Conservation (phyloP, 2,888 invertebrate genomes). For the Oscheius myriophilus region DNA sequence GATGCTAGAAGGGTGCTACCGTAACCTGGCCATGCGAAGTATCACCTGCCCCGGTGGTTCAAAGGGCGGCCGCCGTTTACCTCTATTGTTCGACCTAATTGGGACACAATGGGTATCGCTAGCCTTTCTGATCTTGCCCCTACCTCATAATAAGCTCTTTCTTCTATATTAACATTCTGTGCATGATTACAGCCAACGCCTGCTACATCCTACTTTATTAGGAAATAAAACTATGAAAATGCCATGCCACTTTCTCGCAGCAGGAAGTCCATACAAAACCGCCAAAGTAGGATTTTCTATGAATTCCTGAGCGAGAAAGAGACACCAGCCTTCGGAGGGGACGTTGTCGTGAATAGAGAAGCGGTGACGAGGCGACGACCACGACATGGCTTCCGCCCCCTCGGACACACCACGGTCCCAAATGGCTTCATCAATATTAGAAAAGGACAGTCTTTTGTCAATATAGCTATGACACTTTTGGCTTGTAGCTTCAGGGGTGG, state of each 20-base stretch:
- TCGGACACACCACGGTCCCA: not conserved
- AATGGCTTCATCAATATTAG: not conserved
- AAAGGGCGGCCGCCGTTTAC: conserved; percentile 21
- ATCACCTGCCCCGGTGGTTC: conserved; percentile 8
- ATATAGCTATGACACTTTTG: too few species aligned
- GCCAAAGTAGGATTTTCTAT: conserved; percentile 14
- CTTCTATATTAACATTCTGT: too few species aligned
- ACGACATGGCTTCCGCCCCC: conserved; percentile 19
- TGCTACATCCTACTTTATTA: too few species aligned
- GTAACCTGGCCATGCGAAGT: not conserved
- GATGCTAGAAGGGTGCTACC: too few species aligned
- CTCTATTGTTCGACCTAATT: conserved; percentile 15
- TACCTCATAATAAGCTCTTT: not conserved
- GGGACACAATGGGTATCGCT: conserved; percentile 10
- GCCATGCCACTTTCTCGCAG: too few species aligned
- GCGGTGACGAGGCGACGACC: not conserved
- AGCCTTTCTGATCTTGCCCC: not conserved
- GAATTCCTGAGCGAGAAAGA: not conserved
- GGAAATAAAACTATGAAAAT: too few species aligned
- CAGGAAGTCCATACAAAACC: conserved; percentile 22
- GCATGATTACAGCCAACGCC: too few species aligned
- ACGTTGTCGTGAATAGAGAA: not conserved
- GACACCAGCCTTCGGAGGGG: not conserved
- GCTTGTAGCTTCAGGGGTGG: too few species aligned
- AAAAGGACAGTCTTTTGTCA: not conserved